Evolutionary conservation across 2,888 invertebrate species (phyloP).

Genomic region (Rhingia rostrata): DNA sequence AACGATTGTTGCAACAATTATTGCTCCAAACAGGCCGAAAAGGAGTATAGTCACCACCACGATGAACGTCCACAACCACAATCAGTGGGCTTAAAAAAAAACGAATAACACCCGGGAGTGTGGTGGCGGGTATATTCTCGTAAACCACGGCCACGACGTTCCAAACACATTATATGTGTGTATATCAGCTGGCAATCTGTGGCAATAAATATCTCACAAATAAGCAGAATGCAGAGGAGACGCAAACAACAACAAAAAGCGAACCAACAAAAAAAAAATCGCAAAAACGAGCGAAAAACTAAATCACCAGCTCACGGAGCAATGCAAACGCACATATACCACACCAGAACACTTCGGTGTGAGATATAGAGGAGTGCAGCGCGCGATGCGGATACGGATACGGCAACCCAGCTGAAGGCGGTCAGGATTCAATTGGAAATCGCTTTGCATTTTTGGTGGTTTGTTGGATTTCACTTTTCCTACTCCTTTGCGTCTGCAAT

Average conservation of each 20-base stretch:
- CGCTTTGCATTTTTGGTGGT: constrained; percentile 61
- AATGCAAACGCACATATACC: constrained; percentile 41
- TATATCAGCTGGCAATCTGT: constrained; percentile 82
- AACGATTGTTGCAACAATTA: constrained; percentile 75
- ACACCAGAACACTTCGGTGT: background rate
- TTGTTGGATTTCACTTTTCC: constrained; percentile 29
- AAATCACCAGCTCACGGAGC: constrained; percentile 54
- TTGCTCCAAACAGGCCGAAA: constrained; percentile 71
- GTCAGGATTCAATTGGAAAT: constrained; percentile 69
- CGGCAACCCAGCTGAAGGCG: constrained; percentile 50
- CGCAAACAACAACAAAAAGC: constrained; percentile 56
- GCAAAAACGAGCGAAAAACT: constrained; percentile 58
- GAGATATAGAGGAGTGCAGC: constrained; percentile 27
- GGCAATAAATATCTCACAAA: constrained; percentile 84
- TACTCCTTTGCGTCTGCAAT: constrained; percentile 12
- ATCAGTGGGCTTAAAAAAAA: constrained; percentile 43
- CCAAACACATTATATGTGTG: constrained; percentile 81
- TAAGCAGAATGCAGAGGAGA: constrained; percentile 83
- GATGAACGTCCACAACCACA: constrained; percentile 56
- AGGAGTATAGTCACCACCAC: constrained; percentile 48
- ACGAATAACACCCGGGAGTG: constrained; percentile 39
- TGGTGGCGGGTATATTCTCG: constrained; percentile 70
- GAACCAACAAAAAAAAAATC: constrained; percentile 29
- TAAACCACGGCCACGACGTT: constrained; percentile 73
- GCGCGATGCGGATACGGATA: constrained; percentile 28